Evolutionary conservation across 2,797 vertebrate genomes (phyloP).

Genomic region (Sebastes trivittatus): DNA sequence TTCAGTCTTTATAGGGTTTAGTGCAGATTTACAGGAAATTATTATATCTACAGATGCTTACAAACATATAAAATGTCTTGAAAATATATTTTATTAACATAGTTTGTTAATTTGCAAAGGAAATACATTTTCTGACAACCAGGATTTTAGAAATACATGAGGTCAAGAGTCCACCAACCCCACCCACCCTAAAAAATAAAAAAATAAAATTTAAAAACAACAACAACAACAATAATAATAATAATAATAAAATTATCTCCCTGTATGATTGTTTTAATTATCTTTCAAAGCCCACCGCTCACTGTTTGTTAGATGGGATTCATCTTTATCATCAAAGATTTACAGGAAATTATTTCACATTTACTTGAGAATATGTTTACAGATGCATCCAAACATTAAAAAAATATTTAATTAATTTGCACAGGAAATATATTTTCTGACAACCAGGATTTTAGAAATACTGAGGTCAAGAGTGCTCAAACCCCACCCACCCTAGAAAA

Average conservation of each 20-base stretch:
- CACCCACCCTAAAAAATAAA: background rate
- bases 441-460: background rate
- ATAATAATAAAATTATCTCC: background rate
- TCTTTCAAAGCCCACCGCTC: conserved; percentile 21
- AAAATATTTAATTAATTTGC: background rate
- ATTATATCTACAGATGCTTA: background rate
- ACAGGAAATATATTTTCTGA: background rate
- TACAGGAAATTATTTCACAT: background rate
- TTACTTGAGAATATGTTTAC: background rate
- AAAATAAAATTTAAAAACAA: too few relatives aligned
- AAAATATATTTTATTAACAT: background rate
- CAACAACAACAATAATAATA: too few relatives aligned
- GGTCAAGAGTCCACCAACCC: background rate
- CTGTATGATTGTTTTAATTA: background rate
- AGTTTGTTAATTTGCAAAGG: background rate
- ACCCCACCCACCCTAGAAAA: background rate
- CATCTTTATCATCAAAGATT: background rate
- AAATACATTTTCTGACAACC: background rate
- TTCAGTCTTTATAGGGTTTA: background rate
- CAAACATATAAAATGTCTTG: too few relatives aligned
- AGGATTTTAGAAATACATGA: background rate
- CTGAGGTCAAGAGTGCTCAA: background rate
- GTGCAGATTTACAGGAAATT: background rate
- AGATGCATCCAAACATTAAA: background rate
- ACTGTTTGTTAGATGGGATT: background rate